Conservation (phyloP, 30 jellyfish, hydroid and myxozoan genomes). For the Haliclystus octoradiatus region DNA sequence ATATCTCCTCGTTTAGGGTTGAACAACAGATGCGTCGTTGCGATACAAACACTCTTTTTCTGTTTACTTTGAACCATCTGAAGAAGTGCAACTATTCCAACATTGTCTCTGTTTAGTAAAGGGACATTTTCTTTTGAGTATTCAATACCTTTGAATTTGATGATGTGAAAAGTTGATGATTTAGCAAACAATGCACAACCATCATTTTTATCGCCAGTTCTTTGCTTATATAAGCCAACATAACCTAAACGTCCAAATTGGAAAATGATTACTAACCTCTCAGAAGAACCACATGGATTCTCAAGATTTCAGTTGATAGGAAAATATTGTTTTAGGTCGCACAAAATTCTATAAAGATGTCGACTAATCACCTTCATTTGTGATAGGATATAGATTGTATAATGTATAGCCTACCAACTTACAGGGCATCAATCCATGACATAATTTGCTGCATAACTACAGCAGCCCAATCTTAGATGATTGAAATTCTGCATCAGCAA, state of each 20-base stretch:
- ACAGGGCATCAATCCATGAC: too few relatives aligned
- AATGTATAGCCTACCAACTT: too few relatives aligned
- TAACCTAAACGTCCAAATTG: constrained; percentile 54
- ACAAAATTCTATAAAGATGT: too few relatives aligned
- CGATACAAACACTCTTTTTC: constrained; percentile 26
- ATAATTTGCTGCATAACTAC: too few relatives aligned
- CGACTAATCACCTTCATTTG: too few relatives aligned
- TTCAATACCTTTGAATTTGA: constrained; percentile 26
- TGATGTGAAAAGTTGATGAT: constrained; percentile 13
- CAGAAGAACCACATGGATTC: not conserved
- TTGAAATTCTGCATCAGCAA: too few relatives aligned
- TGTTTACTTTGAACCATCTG: constrained; percentile 12
- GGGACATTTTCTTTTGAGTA: constrained; percentile 17
- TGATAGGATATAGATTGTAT: too few relatives aligned
- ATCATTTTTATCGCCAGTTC: constrained; percentile 86
- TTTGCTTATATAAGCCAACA: constrained; percentile 59
- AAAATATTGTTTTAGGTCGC: too few relatives aligned
- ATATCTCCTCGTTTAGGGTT: constrained; percentile 86
- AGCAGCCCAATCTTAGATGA: too few relatives aligned
- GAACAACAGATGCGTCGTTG: constrained; percentile 83
- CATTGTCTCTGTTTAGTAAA: constrained; percentile 72
- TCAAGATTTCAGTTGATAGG: too few relatives aligned
- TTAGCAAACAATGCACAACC: constrained; percentile 87
- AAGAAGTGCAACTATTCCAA: constrained; percentile 47
- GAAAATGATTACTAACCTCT: not conserved